Percentiles rank a stretch among this genome's conserved stretches.
Evolutionary conservation across 2,113 vertebrate species (phyloP).

Genomic region (Chaetodon auriga): DNA sequence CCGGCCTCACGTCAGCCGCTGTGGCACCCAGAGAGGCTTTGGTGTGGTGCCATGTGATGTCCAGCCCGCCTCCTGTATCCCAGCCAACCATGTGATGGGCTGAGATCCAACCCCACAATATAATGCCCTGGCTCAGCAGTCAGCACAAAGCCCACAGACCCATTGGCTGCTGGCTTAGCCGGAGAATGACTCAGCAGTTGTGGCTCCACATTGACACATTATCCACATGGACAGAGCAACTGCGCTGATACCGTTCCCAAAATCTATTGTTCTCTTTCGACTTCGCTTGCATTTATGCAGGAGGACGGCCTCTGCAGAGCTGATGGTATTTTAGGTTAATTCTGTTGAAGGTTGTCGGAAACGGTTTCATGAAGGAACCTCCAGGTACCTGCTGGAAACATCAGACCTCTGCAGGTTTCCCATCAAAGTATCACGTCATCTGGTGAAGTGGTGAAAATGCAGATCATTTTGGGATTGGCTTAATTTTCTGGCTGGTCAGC

Average conservation of each 20-base stretch:
- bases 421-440: background rate
- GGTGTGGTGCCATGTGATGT: constrained; percentile 31
- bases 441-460: background rate
- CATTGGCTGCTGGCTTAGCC: constrained; percentile 66
- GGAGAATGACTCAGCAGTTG: constrained; percentile 77
- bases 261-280: background rate
- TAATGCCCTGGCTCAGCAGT: constrained; percentile 61
- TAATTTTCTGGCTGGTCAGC: background rate
- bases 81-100: constrained; percentile 48
- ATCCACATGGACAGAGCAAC: constrained; percentile 25
- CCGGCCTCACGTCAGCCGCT: background rate
- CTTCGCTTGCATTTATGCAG: background rate
- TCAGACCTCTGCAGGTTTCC: background rate
- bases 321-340: background rate
- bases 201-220: constrained; percentile 13
- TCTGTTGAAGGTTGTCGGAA: background rate
- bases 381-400: background rate
- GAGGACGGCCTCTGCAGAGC: background rate
- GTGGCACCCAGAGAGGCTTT: constrained; percentile 18
- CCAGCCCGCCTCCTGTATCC: background rate
- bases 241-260: background rate
- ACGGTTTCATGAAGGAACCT: constrained; percentile 11
- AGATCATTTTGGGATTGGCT: background rate
- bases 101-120: constrained; percentile 32
- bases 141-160: constrained; percentile 12